Conservation (phyloP, 2,113 vertebrate genomes). For the Centrocercus urophasianus region DNA sequence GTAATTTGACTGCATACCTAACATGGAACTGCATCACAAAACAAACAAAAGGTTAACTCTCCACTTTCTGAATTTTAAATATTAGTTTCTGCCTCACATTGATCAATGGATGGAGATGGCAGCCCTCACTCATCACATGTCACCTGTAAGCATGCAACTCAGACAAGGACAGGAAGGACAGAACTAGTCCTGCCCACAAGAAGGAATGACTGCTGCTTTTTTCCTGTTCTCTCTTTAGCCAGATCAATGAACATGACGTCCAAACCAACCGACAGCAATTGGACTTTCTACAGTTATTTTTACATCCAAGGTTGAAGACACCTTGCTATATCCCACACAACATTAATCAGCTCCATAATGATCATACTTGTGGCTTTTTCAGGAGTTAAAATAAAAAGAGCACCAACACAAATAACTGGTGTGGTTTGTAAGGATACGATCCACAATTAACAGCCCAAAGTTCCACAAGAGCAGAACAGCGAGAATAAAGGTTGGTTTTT, state of each 20-base stretch:
- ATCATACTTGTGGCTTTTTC: neutral
- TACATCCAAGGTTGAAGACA: neutral
- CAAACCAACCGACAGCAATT: neutral
- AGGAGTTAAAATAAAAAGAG: neutral
- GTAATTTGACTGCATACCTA: fast-evolving
- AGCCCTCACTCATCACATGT: neutral
- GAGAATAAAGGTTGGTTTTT: conserved; percentile 86
- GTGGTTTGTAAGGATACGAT: conserved; percentile 88
- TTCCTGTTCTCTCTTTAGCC: neutral
- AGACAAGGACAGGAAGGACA: neutral
- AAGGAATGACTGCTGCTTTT: neutral
- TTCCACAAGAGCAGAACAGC: conserved; percentile 92
- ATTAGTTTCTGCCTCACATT: neutral
- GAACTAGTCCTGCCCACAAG: neutral
- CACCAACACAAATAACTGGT: neutral
- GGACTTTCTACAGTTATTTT: neutral
- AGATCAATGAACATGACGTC: neutral
- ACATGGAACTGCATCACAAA: fast-evolving
- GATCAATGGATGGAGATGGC: neutral
- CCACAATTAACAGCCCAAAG: conserved; percentile 92
- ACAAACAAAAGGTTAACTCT: neutral
- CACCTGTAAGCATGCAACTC: neutral
- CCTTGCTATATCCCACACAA: neutral
- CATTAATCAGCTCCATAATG: neutral
- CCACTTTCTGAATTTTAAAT: neutral